phyloP scores from a whole-genome alignment of 2,888 invertebrate species.

The Scrobipalpa costella region DNA sequence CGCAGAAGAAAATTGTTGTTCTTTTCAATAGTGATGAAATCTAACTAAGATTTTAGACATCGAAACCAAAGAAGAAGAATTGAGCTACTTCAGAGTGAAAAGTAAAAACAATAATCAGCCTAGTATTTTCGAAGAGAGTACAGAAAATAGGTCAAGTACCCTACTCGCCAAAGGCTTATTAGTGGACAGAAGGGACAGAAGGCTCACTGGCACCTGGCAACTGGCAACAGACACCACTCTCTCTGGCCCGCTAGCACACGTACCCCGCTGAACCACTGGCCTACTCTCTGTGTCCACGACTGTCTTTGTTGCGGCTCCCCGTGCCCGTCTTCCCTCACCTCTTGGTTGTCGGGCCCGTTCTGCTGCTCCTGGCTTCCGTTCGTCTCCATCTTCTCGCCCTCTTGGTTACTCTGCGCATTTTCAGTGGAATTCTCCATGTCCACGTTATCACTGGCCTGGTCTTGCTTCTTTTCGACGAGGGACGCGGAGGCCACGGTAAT shows the following conservation, averaged over 20 bases:
- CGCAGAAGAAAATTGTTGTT: too few species aligned
- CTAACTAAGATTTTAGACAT: too few species aligned
- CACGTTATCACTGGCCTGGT: conserved; percentile 65
- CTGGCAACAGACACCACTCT: conserved; percentile 69
- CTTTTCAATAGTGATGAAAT: too few species aligned
- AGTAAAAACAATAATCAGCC: background rate
- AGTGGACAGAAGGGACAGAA: too few species aligned
- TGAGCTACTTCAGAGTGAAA: background rate
- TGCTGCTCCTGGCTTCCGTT: conserved; percentile 74
- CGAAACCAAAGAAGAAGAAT: too few species aligned
- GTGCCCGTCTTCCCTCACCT: conserved; percentile 75
- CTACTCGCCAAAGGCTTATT: background rate
- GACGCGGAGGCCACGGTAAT: conserved; percentile 93
- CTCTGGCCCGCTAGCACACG: conserved; percentile 77
- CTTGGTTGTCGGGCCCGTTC: conserved; percentile 72
- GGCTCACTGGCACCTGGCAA: conserved; percentile 31
- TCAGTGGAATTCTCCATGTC: conserved; percentile 74
- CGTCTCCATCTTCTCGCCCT: conserved; percentile 70
- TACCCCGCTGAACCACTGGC: conserved; percentile 87
- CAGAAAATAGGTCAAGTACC: background rate
- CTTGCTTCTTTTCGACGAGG: conserved; percentile 87
- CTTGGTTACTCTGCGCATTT: conserved; percentile 62
- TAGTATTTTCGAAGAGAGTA: too few species aligned
- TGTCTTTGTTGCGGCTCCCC: conserved; percentile 78
- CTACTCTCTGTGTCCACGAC: conserved; percentile 87